These are phyloP conservation scores for Danio jaintianensis DNA, from an alignment of 2,797 vertebrate genomes.

Conservation along the genomic window DNA sequence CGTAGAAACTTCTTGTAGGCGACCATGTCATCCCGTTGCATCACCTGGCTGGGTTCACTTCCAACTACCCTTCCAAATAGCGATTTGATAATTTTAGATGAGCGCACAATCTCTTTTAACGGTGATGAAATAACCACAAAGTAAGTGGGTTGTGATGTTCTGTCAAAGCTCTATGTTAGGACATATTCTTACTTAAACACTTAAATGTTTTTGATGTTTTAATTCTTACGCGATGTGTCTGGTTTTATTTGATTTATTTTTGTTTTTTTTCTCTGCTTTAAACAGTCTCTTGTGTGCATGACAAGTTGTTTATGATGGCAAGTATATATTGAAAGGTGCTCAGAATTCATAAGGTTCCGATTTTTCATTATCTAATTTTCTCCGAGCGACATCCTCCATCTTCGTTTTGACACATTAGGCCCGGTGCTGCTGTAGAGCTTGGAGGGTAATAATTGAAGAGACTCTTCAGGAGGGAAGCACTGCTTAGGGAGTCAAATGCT, in stretches of 20 bases:
- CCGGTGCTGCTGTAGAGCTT: slow-evolving; percentile 26
- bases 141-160: slow-evolving; percentile 24
- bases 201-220: slow-evolving; percentile 6
- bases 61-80: slow-evolving; percentile 35
- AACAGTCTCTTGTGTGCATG: not conserved
- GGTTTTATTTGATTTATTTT: slow-evolving; percentile 22
- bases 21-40: slow-evolving; percentile 56
- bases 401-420: slow-evolving; percentile 29
- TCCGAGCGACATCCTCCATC: slow-evolving; percentile 37
- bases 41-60: slow-evolving; percentile 54
- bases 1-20: slow-evolving; percentile 9
- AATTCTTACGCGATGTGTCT: not conserved
- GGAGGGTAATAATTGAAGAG: slow-evolving; percentile 52
- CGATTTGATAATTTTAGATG: slow-evolving; percentile 50
- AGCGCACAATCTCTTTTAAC: slow-evolving; percentile 37
- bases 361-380: slow-evolving; percentile 47
- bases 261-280: not conserved
- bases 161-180: not conserved
- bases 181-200: not conserved
- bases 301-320: slow-evolving; percentile 24
- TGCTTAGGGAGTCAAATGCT: slow-evolving; percentile 27
- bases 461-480: slow-evolving; percentile 18
- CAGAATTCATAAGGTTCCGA: slow-evolving; percentile 38
- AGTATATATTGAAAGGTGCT: slow-evolving; percentile 22
- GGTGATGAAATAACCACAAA: slow-evolving; percentile 54